Evolutionary conservation across 2,888 invertebrate species (phyloP), one percentile per base, ranked within the genome.

Genomic region (Muschampia plurimacula): DNA sequence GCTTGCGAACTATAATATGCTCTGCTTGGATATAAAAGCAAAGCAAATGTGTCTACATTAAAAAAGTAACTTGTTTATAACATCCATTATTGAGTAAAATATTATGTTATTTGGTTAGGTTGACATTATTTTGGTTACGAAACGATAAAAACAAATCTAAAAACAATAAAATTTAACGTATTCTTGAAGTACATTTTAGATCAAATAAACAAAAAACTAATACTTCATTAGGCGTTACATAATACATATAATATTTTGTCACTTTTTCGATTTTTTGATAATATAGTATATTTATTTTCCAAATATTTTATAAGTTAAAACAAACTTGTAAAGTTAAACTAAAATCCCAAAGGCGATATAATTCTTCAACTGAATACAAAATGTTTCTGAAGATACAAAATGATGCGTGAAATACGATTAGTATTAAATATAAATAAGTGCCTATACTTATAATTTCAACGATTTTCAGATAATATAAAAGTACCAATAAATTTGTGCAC

Each of bases 301-400:
- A 36, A 36, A 6, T 36, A 36, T 36, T 36, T 36, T 36, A 4
- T 36, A 36, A 6, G 36, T 36, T 36, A 36, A 36, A 36, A 5
- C 2, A 36, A 36, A 2, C 4, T 6, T 36, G 5, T 36, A 6
- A 0, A 6, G 4, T 36, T 36, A 41, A 62, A 62, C n/a, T 41
- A 62, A 39, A 39, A 13, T 74, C 76, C 80, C 75, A 80, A 76
- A 59, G 41, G n/a, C 52, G 55, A 49, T 67, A 72, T 55, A 22
- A 59, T 59, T 28, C 12, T 46, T 13, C 13, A 41, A 41, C 10
- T 10, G 9, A 36, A 36, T 36, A 36, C 36, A 36, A 36, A 36
- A 52, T 52, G 8, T 52, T 52, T 15, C 52, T n/a, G 7, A 15
- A 36, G 6, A 36, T 6, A 10, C 52, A 4, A 52, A 10, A 52